Evolutionary conservation across 1,140 invertebrate genomes (phyloP), one percentile per base, ranked within the genome.

Genomic region (Bombus waltoni): DNA sequence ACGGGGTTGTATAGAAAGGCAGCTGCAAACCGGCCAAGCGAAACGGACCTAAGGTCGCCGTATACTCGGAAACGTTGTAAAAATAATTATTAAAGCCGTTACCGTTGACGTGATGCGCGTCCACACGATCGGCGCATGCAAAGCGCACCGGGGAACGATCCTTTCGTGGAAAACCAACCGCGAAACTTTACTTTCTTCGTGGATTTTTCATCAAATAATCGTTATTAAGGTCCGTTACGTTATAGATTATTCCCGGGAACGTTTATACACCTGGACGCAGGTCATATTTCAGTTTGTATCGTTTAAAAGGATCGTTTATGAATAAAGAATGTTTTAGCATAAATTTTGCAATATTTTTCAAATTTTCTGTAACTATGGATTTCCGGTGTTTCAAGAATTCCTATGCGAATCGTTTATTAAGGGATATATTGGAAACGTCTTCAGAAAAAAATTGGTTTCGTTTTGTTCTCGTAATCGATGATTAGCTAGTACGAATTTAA

Each of bases 61-160:
- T 95, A 91, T 93, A 95, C 94, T 95, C 92, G 93, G 94, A 95
- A 95, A 95, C 94, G 94, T 93, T 95, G 94, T 95, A 95, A 95
- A 95, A 95, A 95, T 95, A 95, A 95, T 95, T 95, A 95, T 95
- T 94, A 93, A 94, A 95, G 93, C 93, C 94, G 94, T 95, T 95
- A 94, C 91, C 91, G 87, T 86, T 77, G 75, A 25, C 81, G 85
- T 86, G 73, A 72, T 78, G 78, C 72, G 75, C 65, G 74, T 53
- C 44, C 47, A 35, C 44, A 65, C 70, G 72, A 68, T 70, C 38
- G 62, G n/a, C 47, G 40, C 40, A 71, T 53, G 65, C 44, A 53
- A 77, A 76, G 42, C 38, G 59, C 28, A 35, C 57, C 66, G 28
- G 44, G n/a, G 44, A 35, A 53, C 35, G 13, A 74, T 28, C 35